These are phyloP conservation scores for Alaudala cheleensis DNA, from an alignment of 2,113 vertebrate species.

Conservation along the genomic window DNA sequence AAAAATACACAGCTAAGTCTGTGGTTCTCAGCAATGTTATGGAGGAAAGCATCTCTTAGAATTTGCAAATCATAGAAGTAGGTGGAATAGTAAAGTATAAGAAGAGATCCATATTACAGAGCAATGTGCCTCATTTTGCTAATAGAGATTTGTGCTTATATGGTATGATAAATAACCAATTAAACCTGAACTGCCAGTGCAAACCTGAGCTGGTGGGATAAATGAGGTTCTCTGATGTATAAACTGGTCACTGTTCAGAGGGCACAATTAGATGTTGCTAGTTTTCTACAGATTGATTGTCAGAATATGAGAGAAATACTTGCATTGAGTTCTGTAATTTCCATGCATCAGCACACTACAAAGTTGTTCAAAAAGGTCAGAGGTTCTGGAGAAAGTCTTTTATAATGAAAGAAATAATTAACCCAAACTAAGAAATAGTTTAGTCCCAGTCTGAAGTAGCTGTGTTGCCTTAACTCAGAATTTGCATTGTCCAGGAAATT, in stretches of 20 bases:
- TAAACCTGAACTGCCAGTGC: not conserved
- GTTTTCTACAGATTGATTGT: not conserved
- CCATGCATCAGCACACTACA: not conserved
- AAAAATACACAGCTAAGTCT: not conserved
- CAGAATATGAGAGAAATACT: not conserved
- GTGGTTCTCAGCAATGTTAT: not conserved
- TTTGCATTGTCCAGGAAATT: slow-evolving; percentile 10
- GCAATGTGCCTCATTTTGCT: not conserved
- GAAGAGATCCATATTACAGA: not conserved
- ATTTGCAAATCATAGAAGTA: not conserved
- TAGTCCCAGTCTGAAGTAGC: not conserved
- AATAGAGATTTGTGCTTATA: not conserved
- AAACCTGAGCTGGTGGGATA: not conserved
- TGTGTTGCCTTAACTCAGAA: not conserved
- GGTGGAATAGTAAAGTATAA: not conserved
- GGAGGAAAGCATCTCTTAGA: not conserved
- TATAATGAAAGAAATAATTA: not conserved
- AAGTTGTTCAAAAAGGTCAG: not conserved
- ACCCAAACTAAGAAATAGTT: not conserved
- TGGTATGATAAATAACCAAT: not conserved
- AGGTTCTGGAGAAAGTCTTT: not conserved
- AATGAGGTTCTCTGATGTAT: not conserved
- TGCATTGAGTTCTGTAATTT: not conserved
- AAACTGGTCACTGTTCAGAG: not conserved
- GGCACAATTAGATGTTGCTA: not conserved